Base-by-base conservation (phyloP, 2,888 invertebrate genomes). In the Micoletzkya japonica region DNA sequence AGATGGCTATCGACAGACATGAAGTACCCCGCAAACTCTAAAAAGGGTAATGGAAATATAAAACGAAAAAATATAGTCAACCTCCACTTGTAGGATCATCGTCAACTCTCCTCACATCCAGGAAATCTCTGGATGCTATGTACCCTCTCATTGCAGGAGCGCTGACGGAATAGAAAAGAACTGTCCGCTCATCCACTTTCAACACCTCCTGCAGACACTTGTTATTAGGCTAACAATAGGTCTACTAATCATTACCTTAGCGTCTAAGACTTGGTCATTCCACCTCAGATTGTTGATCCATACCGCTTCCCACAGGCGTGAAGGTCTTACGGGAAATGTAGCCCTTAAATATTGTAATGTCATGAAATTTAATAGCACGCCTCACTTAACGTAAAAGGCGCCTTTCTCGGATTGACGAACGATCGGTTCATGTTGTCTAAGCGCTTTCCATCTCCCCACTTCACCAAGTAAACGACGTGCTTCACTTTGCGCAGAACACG, bases 101-200 rank as follows among this genome's bases (percentile, higher is more conserved):
- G 32, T 67, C 57, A 17, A 67, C 57, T 30, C 67, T 67, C n/a
- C 67, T 14, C 10, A 67, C 67, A 28, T 67, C 67, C 30, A 67
- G 67, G 26, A 67, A 67, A 44, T 67, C 67, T n/a, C 67, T n/a
- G 7, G 67, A 67, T 1, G 67, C 67, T 36, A 83, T 79, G 70
- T 83, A 83, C 24, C 83, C 83, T 7, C 81, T 74, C 74, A 78
- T 74, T 3, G 83, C 82, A 10, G 83, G 82, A 7, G 80, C 77
- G 44, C 76, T 78, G 3, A 80, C 76, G 7, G 79, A 78, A 58
- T 81, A 77, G 57, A 79, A 77, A 24, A 83, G 67, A 50, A 81
- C 82, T 2, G 82, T 82, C 2, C 73, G 70, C 24, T 73, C 71
- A 57, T 80, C 78, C n/a, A 80, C 54, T 44, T 72, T 71, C n/a